Conservation (phyloP, 2,113 vertebrate species). For the Panurus biarmicus region DNA sequence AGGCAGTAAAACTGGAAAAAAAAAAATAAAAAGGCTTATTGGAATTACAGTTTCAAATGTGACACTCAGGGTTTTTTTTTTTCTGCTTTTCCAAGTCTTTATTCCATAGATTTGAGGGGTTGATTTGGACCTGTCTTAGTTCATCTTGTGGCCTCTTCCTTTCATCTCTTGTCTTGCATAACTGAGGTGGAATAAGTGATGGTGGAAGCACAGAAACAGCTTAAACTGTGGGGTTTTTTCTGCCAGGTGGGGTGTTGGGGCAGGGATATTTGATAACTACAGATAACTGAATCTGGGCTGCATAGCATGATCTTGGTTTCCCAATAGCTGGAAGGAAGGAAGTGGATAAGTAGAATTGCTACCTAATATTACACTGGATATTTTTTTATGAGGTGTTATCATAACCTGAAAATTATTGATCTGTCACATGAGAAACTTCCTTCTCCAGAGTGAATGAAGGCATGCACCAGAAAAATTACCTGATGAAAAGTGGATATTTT, state of each 20-base stretch:
- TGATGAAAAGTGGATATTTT: not conserved
- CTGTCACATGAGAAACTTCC: not conserved
- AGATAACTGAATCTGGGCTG: not conserved
- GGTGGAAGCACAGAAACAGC: not conserved
- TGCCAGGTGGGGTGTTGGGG: not conserved
- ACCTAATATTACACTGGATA: not conserved
- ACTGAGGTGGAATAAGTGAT: not conserved
- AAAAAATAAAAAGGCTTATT: not conserved
- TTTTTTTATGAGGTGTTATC: not conserved
- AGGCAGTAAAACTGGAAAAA: not conserved
- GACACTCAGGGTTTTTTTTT: not conserved
- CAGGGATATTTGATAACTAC: not conserved
- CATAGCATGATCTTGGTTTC: not conserved
- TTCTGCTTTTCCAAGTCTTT: not conserved
- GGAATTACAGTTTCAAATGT: not conserved
- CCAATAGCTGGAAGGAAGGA: not conserved
- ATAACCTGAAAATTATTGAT: not conserved
- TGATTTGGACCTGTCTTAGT: not conserved
- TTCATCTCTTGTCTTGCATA: not conserved
- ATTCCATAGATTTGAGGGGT: not conserved
- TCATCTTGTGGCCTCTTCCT: not conserved
- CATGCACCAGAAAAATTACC: not conserved
- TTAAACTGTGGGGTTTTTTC: accelerated
- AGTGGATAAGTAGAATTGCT: not conserved
- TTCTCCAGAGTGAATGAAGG: not conserved